Evolutionary conservation across 2,888 invertebrate genomes (phyloP), one percentile per base, ranked within the genome.

Genomic region (Acrobasis consociella): DNA sequence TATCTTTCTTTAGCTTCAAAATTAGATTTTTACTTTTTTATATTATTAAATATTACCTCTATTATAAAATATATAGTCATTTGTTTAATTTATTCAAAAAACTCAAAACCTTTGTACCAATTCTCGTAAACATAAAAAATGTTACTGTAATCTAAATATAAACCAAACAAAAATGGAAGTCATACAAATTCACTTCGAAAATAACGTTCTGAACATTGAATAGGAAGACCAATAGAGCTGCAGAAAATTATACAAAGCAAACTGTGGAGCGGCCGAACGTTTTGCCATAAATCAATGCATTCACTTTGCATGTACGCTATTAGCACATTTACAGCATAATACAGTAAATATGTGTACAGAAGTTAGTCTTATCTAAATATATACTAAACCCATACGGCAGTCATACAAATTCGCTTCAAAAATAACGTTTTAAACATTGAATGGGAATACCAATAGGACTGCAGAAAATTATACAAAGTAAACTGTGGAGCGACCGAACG

Each of bases 261-360:
- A 58, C 59, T 42, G 49, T 55, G 59, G 50, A 42, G 52, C 17
- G 60, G 60, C 62, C 22, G 22, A 2, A 3, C 60, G 51, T 49
- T 58, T 59, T 38, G 46, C 52, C 64, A 46, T 53, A 53, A 61
- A 61, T 53, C 46, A 53, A 53, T 52, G 80, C 82, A 80, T 76
- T 78, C 78, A n/a, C 75, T 82, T 82, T 82, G 83, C 82, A 82
- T 81, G 76, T 72, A 73, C 69, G 75, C 82, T 76, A 81, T 84
- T 84, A 85, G 75, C 82, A 79, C 82, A 80, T 77, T 78, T 76
- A 73, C 71, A 75, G 78, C 74, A 72, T 67, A 67, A 67, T 63
- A 69, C 15, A 50, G 15, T n/a, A 16, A 50, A 17, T 49, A 49
- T 49, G 3, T 49, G 7, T 49, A 8, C 16, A 49, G n/a, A 10